Evolutionary conservation across 2,888 invertebrate species (phyloP), one percentile per base, ranked within the genome.

Genomic region (Tenthredo livida): DNA sequence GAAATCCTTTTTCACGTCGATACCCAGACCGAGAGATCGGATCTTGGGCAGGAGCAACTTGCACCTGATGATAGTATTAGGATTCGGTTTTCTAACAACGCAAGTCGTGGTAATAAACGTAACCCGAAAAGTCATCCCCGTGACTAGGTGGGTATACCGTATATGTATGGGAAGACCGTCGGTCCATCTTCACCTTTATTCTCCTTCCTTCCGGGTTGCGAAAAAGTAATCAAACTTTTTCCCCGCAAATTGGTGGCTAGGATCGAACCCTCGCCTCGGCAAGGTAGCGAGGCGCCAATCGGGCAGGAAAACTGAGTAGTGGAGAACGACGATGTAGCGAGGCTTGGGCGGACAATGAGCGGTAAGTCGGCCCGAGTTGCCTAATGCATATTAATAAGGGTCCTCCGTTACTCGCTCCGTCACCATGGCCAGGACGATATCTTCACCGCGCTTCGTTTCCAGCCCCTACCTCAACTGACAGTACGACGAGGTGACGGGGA

Each of bases 311-410:
- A 87, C 87, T 88, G 87, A 86, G 84, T 70, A 50, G 84, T 65
- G 70, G 58, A 84, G 50, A 65, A 84, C 70, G 82, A 84, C 70
- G 67, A 61, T 33, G 84, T 84, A 84, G 84, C 82, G 78, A 82
- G 84, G 84, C 85, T 84, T 84, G 40, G 84, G 70, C 87, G 88
- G 87, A 90, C 90, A 90, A 91, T 91, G 90, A 90, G 89, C 87
- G 88, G 88, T 90, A 90, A 91, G 89, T 91, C 89, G 88, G 87
- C 86, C 85, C 85, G 87, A 88, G 89, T 89, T 88, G 88, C 87
- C 90, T 90, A 90, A 91, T 91, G 90, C 91, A 91, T 91, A 91
- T 91, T 91, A 90, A 91, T 90, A 89, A 91, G 89, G 87, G 47
- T 75, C 61, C 47, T 80, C 80, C 29, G 50, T 33, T 54, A 47